These are phyloP conservation scores for Brachionus paranguensis DNA, from an alignment of 1,140 invertebrate species.

Conservation along the genomic window DNA sequence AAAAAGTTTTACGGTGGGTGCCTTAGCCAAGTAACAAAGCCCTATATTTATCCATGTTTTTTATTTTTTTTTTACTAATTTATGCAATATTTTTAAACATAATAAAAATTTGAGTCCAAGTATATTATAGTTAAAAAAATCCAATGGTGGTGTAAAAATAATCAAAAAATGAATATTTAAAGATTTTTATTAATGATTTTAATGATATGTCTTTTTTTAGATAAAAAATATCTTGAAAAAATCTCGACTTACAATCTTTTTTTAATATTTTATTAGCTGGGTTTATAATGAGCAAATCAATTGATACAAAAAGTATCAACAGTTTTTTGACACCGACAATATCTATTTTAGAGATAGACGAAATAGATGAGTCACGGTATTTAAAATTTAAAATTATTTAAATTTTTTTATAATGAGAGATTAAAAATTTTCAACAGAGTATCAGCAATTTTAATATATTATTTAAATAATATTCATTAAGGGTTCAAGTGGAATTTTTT, in stretches of 20 bases:
- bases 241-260: neutral
- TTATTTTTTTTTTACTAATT: neutral
- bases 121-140: no score
- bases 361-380: neutral
- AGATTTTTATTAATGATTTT: no score
- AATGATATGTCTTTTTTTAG: neutral
- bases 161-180: no score
- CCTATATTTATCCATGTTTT: neutral
- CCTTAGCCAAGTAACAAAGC: no score
- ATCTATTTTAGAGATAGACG: neutral
- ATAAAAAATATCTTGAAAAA: neutral
- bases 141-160: no score
- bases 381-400: neutral
- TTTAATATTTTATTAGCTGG: neutral
- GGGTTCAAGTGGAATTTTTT: slow-evolving; percentile 96
- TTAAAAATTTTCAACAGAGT: neutral
- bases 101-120: neutral
- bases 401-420: neutral
- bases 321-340: neutral
- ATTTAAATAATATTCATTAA: slow-evolving; percentile 49
- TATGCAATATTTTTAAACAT: neutral
- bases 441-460: no score
- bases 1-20: no score
- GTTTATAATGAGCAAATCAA: neutral
- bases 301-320: neutral